These are phyloP conservation scores for Hyla sarda DNA, from an alignment of 2,113 vertebrate species.

Conservation along the genomic window DNA sequence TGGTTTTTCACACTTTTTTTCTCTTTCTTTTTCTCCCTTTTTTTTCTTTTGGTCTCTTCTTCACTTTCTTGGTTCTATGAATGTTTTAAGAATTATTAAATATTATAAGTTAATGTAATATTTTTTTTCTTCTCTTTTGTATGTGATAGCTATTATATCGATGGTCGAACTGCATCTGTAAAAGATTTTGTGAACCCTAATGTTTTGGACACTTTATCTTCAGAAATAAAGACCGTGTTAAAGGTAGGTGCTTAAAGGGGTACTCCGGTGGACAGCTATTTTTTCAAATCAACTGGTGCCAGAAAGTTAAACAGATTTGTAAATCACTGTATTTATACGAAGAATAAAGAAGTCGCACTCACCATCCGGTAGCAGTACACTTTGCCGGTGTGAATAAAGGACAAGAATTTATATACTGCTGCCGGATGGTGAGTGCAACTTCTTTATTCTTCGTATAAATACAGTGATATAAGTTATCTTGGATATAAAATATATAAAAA, in stretches of 20 bases:
- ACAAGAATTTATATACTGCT: too few species aligned
- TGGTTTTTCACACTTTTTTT: not conserved
- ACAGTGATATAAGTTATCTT: too few species aligned
- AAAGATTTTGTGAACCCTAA: conserved; percentile 87
- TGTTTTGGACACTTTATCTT: conserved; percentile 82
- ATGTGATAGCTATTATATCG: conserved; percentile 86
- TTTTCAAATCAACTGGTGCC: too few species aligned
- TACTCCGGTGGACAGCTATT: too few species aligned
- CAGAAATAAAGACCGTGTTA: conserved; percentile 74
- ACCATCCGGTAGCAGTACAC: too few species aligned
- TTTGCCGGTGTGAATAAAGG: too few species aligned
- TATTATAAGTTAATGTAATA: not conserved
- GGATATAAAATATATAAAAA: too few species aligned
- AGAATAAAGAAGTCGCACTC: too few species aligned
- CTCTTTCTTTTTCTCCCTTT: not conserved
- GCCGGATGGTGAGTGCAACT: too few species aligned
- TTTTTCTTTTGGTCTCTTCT: not conserved
- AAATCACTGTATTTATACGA: too few species aligned
- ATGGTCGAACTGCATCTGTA: conserved; percentile 82
- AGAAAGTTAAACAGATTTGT: too few species aligned
- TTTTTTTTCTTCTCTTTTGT: not conserved
- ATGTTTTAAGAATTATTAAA: not conserved
- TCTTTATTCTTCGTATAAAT: too few species aligned
- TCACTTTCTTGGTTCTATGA: not conserved
- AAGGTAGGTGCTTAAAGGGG: conserved; percentile 72